Percentiles rank a stretch among this genome's conserved stretches.
These are phyloP conservation scores for Tachysurus fulvidraco DNA, from an alignment of 2,113 vertebrate species.

Conservation along the genomic window DNA sequence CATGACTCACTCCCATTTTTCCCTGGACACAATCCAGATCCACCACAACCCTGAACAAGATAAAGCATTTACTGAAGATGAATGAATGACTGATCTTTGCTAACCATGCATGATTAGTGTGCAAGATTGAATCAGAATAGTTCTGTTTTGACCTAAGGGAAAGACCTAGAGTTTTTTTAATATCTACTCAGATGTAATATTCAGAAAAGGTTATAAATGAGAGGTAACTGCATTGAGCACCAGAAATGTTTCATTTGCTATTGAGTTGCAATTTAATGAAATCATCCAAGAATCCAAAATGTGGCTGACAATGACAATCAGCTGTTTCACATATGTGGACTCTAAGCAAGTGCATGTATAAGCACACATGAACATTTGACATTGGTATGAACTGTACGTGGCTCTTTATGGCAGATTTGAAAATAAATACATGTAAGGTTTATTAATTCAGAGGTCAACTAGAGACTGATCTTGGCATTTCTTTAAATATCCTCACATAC, in stretches of 20 bases:
- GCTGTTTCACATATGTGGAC: not conserved
- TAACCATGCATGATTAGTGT: slow-evolving; percentile 22
- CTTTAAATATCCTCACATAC: slow-evolving; percentile 41
- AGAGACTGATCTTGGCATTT: slow-evolving; percentile 38
- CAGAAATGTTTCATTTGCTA: slow-evolving; percentile 42
- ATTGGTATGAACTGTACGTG: not conserved
- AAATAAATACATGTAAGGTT: slow-evolving; percentile 38
- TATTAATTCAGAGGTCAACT: slow-evolving; percentile 46
- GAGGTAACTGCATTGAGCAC: slow-evolving; percentile 20
- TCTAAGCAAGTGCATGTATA: not conserved
- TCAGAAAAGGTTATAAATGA: slow-evolving; percentile 42
- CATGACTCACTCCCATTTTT: not conserved
- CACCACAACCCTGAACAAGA: not conserved
- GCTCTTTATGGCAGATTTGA: not conserved
- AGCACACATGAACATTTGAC: not conserved
- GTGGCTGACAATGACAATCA: slow-evolving; percentile 42
- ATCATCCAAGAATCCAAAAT: slow-evolving; percentile 37
- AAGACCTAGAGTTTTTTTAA: not conserved
- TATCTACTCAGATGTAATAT: slow-evolving; percentile 45
- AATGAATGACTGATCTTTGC: not conserved
- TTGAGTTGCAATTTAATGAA: slow-evolving; percentile 49
- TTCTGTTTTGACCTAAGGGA: not conserved
- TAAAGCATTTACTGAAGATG: not conserved
- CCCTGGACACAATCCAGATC: not conserved
- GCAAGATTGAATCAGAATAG: slow-evolving; percentile 22